Evolutionary conservation across 2,113 vertebrate genomes (phyloP).

Genomic region (Vulpes lagopus): DNA sequence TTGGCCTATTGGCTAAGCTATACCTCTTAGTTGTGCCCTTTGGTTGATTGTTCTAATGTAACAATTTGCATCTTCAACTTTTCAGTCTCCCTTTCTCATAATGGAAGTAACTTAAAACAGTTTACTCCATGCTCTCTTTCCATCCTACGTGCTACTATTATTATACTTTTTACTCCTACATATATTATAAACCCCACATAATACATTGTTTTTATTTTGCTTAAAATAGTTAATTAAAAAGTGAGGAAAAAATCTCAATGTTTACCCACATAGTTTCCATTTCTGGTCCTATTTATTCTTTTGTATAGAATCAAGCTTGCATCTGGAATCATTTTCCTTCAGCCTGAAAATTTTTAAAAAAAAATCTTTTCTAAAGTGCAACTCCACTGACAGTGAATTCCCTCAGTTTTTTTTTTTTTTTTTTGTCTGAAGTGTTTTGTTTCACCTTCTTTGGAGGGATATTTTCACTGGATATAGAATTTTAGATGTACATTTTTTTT

Average conservation of each 20-base stretch:
- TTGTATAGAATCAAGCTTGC: conserved; percentile 30
- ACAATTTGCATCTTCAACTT: background rate
- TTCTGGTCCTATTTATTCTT: conserved; percentile 49
- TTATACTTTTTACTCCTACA: background rate
- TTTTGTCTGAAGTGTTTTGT: conserved; percentile 23
- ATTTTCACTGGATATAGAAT: conserved; percentile 48
- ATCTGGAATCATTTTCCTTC: conserved; percentile 59
- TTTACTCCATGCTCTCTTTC: background rate
- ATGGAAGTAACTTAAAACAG: background rate
- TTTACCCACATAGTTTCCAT: conserved; percentile 41
- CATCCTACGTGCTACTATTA: background rate
- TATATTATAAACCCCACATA: background rate
- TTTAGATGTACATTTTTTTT: background rate
- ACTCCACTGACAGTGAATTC: conserved; percentile 2
- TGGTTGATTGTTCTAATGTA: background rate
- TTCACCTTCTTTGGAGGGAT: conserved; percentile 13
- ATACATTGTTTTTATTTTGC: conserved; percentile 33
- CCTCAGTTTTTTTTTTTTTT: background rate
- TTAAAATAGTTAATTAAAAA: conserved; percentile 52
- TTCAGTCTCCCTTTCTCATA: background rate
- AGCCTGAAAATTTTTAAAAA: conserved; percentile 12
- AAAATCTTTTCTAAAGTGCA: conserved; percentile 28
- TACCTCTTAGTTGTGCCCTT: background rate
- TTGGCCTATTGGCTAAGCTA: background rate
- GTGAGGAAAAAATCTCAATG: background rate